Base-by-base conservation (phyloP, 1,140 invertebrate genomes). In the Eupeodes corollae region DNA sequence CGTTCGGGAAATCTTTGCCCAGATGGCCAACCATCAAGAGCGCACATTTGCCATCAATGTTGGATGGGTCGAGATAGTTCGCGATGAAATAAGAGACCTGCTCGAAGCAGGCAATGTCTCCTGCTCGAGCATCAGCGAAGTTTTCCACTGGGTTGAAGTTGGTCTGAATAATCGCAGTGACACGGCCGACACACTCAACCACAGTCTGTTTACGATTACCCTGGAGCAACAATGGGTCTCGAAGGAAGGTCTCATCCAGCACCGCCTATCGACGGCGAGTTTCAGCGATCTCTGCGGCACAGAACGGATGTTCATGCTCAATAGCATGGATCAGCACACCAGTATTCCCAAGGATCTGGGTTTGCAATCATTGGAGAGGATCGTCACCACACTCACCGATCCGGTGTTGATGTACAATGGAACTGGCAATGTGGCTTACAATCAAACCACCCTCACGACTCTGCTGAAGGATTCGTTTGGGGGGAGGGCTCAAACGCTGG, bases 1-100 rank as follows among this genome's bases (percentile, higher is more conserved):
- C 58, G 70, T 87, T 6, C 73, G 79, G 43, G 79, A 84, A 56
- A 78, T 87, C 55, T 87, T 85, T 65, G 71, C 77, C 37, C 77
- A 76, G 54, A 75, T 86, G 9, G 70, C 72, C 33, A 70, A 74
- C 47, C 71, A 77, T 62, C 66, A 72, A 47, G 78, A 79, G 50
- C 70, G 76, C 50, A 78, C 73, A 44, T 79, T 71, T 56, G 70
- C 75, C 45, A 63, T 81, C 8, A 78, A 79, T 50, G 73, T 82
- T 47, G 77, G 77, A 41, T 82, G 79, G 73, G 79, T 79, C 52
- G 77, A 80, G 64, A 77, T 82, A 12, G 72, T 72, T 5, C 70
- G 70, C 35, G 75, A 75, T 32, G 74, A 70, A 40, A 59, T 67
- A 10, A 71, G 73, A 55, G 75, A 78, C 67, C 63, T 78, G 9